A percentile compares a stretch with the other conserved stretches of the same genome.
phyloP scores from a whole-genome alignment of 2,113 vertebrate genomes.

The Hyperopisus bebe region DNA sequence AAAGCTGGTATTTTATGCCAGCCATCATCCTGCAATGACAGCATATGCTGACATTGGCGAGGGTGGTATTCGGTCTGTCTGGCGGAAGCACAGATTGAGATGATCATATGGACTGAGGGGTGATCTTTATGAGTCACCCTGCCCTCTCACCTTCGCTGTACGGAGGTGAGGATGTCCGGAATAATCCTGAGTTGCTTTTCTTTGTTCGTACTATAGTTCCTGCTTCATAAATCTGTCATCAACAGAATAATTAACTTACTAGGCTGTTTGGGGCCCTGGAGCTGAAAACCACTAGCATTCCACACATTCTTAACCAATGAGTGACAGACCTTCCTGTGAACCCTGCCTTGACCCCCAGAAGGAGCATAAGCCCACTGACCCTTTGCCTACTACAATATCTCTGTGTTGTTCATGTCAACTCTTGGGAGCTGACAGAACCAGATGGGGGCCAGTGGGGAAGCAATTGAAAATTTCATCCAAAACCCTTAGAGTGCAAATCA shows the following conservation, averaged over 20 bases:
- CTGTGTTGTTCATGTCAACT: neutral
- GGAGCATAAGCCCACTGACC: neutral
- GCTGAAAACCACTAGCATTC: neutral
- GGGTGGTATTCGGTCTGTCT: neutral
- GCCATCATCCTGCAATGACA: neutral
- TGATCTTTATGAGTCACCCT: neutral
- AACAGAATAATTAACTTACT: neutral
- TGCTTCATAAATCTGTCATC: constrained; percentile 21
- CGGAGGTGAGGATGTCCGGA: neutral
- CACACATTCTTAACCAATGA: neutral
- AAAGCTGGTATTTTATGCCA: neutral
- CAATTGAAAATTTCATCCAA: neutral
- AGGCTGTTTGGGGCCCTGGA: neutral
- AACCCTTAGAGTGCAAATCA: neutral
- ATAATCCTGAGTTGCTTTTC: neutral
- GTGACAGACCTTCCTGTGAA: neutral
- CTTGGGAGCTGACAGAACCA: neutral
- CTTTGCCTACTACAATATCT: neutral
- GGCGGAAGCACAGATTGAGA: neutral
- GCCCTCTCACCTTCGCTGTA: neutral
- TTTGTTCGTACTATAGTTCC: neutral
- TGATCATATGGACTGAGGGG: neutral
- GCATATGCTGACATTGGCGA: neutral
- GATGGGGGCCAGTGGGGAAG: neutral
- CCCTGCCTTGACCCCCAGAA: neutral